Evolutionary conservation across 2,797 vertebrate species (phyloP).

Genomic region (Danionella dracula): DNA sequence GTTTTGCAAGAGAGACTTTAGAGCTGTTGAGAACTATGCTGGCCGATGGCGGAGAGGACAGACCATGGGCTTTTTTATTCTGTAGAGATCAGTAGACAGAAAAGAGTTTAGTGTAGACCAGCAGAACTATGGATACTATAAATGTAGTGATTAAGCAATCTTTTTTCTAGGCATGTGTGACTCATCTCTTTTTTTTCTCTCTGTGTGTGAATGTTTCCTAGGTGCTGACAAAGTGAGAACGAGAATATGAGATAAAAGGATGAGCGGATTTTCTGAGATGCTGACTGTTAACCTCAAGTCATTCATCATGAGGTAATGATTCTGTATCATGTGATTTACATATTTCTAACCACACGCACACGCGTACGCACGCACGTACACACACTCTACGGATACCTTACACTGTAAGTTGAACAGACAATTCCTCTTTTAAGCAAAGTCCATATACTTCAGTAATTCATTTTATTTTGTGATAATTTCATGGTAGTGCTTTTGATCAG

Average conservation of each 20-base stretch:
- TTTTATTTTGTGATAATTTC: no score
- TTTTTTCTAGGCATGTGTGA: not conserved
- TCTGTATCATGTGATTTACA: not conserved
- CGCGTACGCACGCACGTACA: no score
- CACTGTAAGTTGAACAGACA: not conserved
- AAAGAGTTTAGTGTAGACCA: conserved; percentile 18
- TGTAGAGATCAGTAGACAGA: conserved; percentile 44
- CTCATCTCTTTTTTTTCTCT: not conserved
- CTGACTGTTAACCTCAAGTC: no score
- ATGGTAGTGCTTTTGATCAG: no score
- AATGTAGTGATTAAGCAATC: not conserved
- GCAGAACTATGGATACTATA: not conserved
- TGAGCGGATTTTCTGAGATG: no score
- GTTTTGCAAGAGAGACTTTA: conserved; percentile 49
- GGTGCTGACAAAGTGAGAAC: not conserved
- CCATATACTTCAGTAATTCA: not conserved
- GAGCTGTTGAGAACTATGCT: conserved; percentile 48
- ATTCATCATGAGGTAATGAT: no score
- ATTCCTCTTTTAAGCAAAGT: not conserved
- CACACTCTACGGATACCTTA: not conserved
- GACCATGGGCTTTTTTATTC: conserved; percentile 61
- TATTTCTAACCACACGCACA: not conserved
- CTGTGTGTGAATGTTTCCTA: not conserved
- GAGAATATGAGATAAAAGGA: not conserved
- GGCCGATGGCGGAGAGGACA: conserved; percentile 43